Evolutionary conservation across 2,113 vertebrate species (phyloP), one percentile per base, ranked within the genome.

Genomic region (Malurus alboscapulatus): DNA sequence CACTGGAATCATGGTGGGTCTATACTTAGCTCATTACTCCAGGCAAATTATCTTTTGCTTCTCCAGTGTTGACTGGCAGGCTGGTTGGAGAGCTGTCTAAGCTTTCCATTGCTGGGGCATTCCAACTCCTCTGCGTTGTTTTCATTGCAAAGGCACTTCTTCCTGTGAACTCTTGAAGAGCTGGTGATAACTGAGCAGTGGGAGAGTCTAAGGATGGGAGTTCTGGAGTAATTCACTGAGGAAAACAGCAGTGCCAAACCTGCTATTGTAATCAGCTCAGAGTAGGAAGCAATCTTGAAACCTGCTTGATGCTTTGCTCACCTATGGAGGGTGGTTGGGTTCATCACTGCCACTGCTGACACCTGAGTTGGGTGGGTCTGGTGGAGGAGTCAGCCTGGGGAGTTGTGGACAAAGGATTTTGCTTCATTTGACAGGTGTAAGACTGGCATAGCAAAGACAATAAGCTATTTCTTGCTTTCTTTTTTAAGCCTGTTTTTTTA

Each of bases 11-110:
- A 0, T 75, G 62, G 32, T 76, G 59, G 9, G 62, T 88, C 62
- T 84, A 14, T 67, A 62, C 87, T 82, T 84, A 87, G 81, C 54
- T 93, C 16, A 26, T 88, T 92, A 91, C 71, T 89, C n/a, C 82
- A 69, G 66, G 81, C 74, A 75, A 87, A 84, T 91, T 82, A 50
- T 21, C 81, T 73, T 75, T 63, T 63, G 44, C 81, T 88, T 82
- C 62, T 57, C 30, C 22, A 32, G 67, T 65, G 73, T 22, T 83
- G 63, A 50, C 57, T 89, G 47, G 36, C 48, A 75, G 61, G 38
- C 75, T 86, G 71, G 17, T 17, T 90, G 68, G 11, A 68, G 84
- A 93, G 48, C 59, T 92, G 57, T 57, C 65, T 77, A 4, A 4
- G 48, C 68, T 95, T 76, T 91, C 45, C 47, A 20, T 29, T 61